Evolutionary conservation across 1,140 invertebrate genomes (phyloP), one percentile per base, ranked within the genome.

Genomic region (Battus philenor): DNA sequence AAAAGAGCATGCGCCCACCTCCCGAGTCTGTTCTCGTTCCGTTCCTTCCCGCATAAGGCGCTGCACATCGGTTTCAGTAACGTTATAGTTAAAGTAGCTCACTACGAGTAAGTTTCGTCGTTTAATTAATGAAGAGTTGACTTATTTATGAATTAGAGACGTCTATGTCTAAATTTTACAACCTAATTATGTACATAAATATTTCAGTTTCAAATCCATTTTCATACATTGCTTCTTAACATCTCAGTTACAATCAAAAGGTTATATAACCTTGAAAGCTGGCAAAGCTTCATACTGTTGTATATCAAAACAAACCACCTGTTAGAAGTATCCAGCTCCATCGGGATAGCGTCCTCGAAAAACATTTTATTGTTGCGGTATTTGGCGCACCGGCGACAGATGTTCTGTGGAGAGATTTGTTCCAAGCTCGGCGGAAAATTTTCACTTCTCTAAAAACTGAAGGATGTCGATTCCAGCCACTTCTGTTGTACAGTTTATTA

Each of bases 321-420:
- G 79, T 81, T 83, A 75, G 65, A 45, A 38, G 41, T 50, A 27
- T 38, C 50, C 44, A 18, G 34, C 32, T 54, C 58, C 60, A 67
- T 54, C 49, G 60, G 54, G 59, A 36, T 61, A 78, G 77, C 60
- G 62, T 75, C 61, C 73, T 62, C 61, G 50, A 70, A 70, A 82
- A 79, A 75, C 62, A 71, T 80, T 83, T 77, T 79, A 76, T 76
- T 74, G 66, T 63, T 56, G 47, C 65, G 64, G 72, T 69, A 73
- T 51, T 58, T 63, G 59, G 55, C 54, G 39, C 64, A 50, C 52
- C 52, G 44, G 52, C 66, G 59, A 71, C 75, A 79, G 68, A 74
- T 81, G 75, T 71, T 71, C 66, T 66, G 50, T 36, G 63, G 68
- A 43, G 52, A 72, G 65, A 71, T 76, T 72, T 67, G 65, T 63